These are phyloP conservation scores for Sebastes iracundus DNA, from an alignment of 2,797 vertebrate genomes.

Conservation along the genomic window DNA sequence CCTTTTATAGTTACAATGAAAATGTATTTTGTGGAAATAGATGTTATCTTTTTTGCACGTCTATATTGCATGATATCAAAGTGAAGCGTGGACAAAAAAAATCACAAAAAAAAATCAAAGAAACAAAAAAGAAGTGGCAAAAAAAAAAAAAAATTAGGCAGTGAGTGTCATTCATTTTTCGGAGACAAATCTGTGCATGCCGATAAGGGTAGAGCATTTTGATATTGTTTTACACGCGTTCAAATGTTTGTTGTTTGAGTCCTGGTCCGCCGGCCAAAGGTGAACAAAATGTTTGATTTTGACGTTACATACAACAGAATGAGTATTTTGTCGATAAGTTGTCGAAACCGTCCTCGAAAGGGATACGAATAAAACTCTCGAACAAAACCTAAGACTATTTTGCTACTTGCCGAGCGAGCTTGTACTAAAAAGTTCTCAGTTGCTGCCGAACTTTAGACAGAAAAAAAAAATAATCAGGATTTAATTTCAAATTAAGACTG, in stretches of 20 bases:
- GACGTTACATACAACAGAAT: constrained; percentile 31
- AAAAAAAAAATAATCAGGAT: constrained; percentile 13
- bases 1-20: constrained; percentile 88
- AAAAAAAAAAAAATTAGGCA: constrained; percentile 69
- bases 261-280: constrained; percentile 51
- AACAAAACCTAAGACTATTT: constrained; percentile 70
- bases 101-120: constrained; percentile 36
- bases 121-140: constrained; percentile 51
- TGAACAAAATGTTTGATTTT: constrained; percentile 61
- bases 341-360: constrained; percentile 53
- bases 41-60: constrained; percentile 91
- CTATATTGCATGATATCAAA: constrained; percentile 89
- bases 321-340: constrained; percentile 51
- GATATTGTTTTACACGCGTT: constrained; percentile 77
- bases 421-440: constrained; percentile 56
- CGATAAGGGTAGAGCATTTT: constrained; percentile 79
- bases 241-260: constrained; percentile 61
- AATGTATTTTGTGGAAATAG: constrained; percentile 89
- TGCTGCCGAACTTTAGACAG: constrained; percentile 45
- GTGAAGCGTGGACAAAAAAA: constrained; percentile 83
- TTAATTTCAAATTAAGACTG: constrained; percentile 57
- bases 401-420: constrained; percentile 65
- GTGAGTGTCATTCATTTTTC: constrained; percentile 79
- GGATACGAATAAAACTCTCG: constrained; percentile 59
- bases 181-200: constrained; percentile 84